These are phyloP conservation scores for Bombus vancouverensis DNA, from an alignment of 1,140 invertebrate species.

Conservation along the genomic window DNA sequence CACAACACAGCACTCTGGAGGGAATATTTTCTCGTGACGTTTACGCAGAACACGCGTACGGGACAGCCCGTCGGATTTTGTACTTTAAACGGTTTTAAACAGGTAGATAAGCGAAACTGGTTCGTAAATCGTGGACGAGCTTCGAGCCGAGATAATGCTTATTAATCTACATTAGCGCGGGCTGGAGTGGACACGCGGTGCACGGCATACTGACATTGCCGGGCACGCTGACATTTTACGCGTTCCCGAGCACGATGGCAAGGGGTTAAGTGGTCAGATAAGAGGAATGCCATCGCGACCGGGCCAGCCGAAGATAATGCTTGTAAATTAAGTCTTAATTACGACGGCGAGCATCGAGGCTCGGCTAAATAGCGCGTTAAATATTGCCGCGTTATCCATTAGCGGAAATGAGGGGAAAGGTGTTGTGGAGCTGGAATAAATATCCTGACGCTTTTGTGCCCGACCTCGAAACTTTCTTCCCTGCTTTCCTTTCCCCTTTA, in stretches of 20 bases:
- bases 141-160: slow-evolving; percentile 50
- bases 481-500: background rate
- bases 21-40: too few species aligned
- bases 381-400: slow-evolving; percentile 34
- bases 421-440: background rate
- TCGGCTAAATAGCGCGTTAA: slow-evolving; percentile 30
- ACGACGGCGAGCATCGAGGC: background rate
- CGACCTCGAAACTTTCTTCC: background rate
- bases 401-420: background rate
- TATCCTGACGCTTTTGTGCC: background rate
- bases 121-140: slow-evolving; percentile 20
- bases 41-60: background rate
- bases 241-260: background rate
- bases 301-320: slow-evolving; percentile 33
- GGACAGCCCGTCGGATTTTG: slow-evolving; percentile 1
- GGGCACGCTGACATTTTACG: slow-evolving; percentile 17
- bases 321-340: slow-evolving; percentile 55
- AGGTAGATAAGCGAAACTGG: slow-evolving; percentile 40
- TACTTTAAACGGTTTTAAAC: slow-evolving; percentile 31
- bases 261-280: slow-evolving; percentile 52
- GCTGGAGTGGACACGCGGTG: slow-evolving; percentile 60
- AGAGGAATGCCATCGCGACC: slow-evolving; percentile 24
- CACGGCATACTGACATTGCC: slow-evolving; percentile 39
- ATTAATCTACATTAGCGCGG: slow-evolving; percentile 64
- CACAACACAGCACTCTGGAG: background rate